Evolutionary conservation across 2,797 vertebrate genomes (phyloP), one percentile per base, ranked within the genome.

Genomic region (Acanthurus lineatus): DNA sequence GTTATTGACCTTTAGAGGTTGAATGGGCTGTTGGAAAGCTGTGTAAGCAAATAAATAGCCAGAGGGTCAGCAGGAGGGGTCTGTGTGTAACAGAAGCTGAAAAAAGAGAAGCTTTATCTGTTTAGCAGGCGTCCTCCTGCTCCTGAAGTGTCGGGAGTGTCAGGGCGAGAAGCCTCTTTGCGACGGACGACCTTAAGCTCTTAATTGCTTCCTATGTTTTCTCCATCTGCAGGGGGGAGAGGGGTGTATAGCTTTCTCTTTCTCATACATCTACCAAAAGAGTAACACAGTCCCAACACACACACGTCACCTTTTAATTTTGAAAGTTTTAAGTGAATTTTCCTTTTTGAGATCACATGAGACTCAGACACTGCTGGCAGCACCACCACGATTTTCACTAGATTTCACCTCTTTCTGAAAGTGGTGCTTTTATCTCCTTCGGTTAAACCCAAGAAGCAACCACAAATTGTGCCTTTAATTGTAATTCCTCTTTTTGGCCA

Each of bases 171-270:
- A 91, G 87, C 85, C 61, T 70, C 86, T 93, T 91, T 87, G 91
- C 89, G 82, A 93, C 81, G 88, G 88, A 91, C 81, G 92, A 92
- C 93, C 82, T 86, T 38, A 6, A 84, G 88, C 83, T 86, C 94
- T 96, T 95, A 95, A 96, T 95, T 94, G 93, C 95, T 96, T 96
- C 93, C 94, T 94, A 89, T 96, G 94, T 88, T 90, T 96, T 96
- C 94, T 74, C 93, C 96, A 96, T 96, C 93, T 96, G 95, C 94
- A 84, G 91, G 81, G 76, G 82, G 72, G 44, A 47, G 20, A 22
- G 67, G 38, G 54, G n/a, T 4, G 5, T 32, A 32, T 32, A 38
- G 0, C 60, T 69, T 44, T 96, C 94, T 94, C 88, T 75, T 79
- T 79, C 22, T 32, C 11, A 19, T 20, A 19, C 28, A 15, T 32